Evolutionary conservation across 92 coral and sea anemone species (phyloP).

Genomic region (Heliopora coerulea): DNA sequence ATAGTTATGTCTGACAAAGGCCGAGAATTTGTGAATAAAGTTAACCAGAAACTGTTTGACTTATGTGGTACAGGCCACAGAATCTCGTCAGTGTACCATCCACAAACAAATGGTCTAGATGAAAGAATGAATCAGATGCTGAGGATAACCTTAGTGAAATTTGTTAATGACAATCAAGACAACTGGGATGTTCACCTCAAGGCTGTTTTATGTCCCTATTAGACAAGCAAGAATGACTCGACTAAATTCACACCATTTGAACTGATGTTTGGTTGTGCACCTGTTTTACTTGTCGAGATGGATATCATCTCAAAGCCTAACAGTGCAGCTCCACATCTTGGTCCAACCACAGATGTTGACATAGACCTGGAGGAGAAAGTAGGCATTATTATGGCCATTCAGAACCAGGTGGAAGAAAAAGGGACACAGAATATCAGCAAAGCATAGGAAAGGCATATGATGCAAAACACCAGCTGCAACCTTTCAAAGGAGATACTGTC

Average conservation of each 20-base stretch:
- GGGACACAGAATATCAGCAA: slow-evolving; percentile 52
- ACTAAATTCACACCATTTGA: slow-evolving; percentile 61
- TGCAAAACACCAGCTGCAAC: slow-evolving; percentile 49
- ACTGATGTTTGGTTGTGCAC: slow-evolving; percentile 64
- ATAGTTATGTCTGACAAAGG: background rate
- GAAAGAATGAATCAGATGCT: slow-evolving; percentile 62
- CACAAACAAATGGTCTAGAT: slow-evolving; percentile 59
- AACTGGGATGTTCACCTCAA: slow-evolving; percentile 65
- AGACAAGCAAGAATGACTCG: slow-evolving; percentile 51
- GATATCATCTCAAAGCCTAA: slow-evolving; percentile 40
- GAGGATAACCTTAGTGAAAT: slow-evolving; percentile 54
- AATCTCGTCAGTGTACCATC: slow-evolving; percentile 53
- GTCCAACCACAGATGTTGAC: slow-evolving; percentile 21
- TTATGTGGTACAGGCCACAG: slow-evolving; percentile 52
- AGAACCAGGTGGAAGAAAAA: slow-evolving; percentile 45
- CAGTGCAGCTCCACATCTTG: background rate
- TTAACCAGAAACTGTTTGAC: slow-evolving; percentile 48
- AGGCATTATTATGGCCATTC: slow-evolving; percentile 37
- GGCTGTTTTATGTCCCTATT: slow-evolving; percentile 53
- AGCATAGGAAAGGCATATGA: slow-evolving; percentile 51
- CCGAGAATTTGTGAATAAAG: slow-evolving; percentile 46
- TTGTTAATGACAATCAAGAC: slow-evolving; percentile 54
- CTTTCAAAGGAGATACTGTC: slow-evolving; percentile 46
- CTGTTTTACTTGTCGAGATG: slow-evolving; percentile 54
- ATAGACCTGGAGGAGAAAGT: slow-evolving; percentile 54